phyloP scores from a whole-genome alignment of 2,888 invertebrate species.

The Blastobasis lacticolella region DNA sequence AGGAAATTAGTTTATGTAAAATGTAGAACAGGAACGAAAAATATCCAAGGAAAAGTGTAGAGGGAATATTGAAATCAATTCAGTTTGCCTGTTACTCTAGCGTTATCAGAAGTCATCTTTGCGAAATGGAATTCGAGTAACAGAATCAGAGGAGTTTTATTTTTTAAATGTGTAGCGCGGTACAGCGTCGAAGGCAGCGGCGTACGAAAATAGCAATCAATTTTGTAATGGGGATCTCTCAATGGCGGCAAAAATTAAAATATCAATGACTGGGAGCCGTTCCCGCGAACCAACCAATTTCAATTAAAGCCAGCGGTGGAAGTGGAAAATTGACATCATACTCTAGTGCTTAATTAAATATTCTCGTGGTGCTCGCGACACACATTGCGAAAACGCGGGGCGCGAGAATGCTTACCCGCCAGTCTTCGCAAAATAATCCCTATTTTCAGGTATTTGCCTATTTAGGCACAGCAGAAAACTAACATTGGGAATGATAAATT shows the following conservation, averaged over 20 bases:
- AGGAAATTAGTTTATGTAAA: slow-evolving; percentile 75
- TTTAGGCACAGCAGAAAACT: no score
- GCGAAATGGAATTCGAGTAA: slow-evolving; percentile 36
- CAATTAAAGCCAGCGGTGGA: slow-evolving; percentile 41
- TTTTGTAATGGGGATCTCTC: no score
- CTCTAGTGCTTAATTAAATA: slow-evolving; percentile 36
- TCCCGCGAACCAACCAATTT: slow-evolving; percentile 40
- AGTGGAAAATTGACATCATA: slow-evolving; percentile 33
- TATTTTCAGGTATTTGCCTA: no score
- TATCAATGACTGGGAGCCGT: slow-evolving; percentile 34
- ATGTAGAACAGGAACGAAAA: slow-evolving; percentile 70
- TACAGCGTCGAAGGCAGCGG: slow-evolving; percentile 20
- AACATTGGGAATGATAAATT: no score
- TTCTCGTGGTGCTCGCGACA: slow-evolving; percentile 24
- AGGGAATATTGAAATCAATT: slow-evolving; percentile 63
- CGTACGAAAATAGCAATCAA: no score
- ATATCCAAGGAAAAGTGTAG: slow-evolving; percentile 60
- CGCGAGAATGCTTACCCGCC: no score
- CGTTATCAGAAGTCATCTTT: slow-evolving; percentile 41
- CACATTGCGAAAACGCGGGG: slow-evolving; percentile 8
- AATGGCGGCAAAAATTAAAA: no score
- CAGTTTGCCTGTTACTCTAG: slow-evolving; percentile 47
- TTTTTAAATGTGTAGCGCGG: slow-evolving; percentile 41
- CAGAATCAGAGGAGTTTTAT: slow-evolving; percentile 23
- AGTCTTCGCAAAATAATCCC: no score